These are phyloP conservation scores for Lepilemur ruficaudatus DNA, from an alignment of 2,797 vertebrate species.

Conservation along the genomic window DNA sequence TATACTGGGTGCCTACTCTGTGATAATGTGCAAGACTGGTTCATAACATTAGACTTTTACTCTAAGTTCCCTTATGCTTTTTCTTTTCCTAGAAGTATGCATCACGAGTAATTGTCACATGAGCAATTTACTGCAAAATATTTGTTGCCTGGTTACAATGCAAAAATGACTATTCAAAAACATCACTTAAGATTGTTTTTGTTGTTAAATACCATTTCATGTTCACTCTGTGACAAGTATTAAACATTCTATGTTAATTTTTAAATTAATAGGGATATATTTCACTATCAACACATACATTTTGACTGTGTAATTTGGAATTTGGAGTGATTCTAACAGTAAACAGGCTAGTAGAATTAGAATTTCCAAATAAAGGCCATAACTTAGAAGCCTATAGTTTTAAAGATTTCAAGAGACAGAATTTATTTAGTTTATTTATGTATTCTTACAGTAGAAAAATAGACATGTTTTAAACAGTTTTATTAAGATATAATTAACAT, in stretches of 20 bases:
- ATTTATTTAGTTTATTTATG: background rate
- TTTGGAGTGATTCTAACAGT: background rate
- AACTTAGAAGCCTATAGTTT: background rate
- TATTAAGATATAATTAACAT: background rate
- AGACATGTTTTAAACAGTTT: background rate
- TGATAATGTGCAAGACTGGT: background rate
- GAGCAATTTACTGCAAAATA: background rate
- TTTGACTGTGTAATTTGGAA: background rate
- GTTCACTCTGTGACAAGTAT: background rate
- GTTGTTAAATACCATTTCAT: background rate
- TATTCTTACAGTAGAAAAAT: background rate
- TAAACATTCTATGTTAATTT: conserved; percentile 30
- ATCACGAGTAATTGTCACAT: background rate
- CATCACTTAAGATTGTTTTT: background rate
- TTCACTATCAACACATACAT: background rate
- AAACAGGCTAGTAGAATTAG: background rate
- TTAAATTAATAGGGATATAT: background rate
- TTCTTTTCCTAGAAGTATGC: background rate
- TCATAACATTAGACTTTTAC: background rate
- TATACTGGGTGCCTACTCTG: background rate
- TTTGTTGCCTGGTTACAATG: background rate
- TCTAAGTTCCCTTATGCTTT: background rate
- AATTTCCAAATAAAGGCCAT: background rate
- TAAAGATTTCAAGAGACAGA: background rate
- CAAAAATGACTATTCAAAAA: background rate